These are phyloP conservation scores for Syngnathoides biaculeatus DNA, from an alignment of 2,113 vertebrate genomes.

Conservation along the genomic window DNA sequence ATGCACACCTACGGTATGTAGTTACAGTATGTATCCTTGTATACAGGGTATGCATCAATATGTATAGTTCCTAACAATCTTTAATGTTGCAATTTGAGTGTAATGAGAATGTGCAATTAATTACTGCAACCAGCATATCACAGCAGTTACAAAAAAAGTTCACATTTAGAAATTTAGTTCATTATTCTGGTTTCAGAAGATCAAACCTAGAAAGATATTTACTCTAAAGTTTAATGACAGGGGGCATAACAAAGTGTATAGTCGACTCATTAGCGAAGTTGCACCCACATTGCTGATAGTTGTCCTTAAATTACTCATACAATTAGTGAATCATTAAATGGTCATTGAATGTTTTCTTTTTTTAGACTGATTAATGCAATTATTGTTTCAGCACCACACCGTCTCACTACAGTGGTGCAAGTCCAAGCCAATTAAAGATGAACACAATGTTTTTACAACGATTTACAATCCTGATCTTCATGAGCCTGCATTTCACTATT, in stretches of 20 bases:
- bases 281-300: not conserved
- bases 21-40: too few species aligned
- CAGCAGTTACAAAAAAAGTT: not conserved
- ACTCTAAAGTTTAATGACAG: not conserved
- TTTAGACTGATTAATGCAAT: not conserved
- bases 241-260: not conserved
- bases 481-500: conserved; percentile 15
- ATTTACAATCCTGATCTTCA: not conserved
- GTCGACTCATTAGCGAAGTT: not conserved
- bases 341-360: conserved; percentile 1
- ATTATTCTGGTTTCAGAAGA: not conserved
- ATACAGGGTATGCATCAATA: not conserved
- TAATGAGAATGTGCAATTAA: not conserved
- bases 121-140: too few species aligned
- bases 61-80: not conserved
- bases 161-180: not conserved
- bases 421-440: not conserved
- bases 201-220: not conserved
- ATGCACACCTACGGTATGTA: not conserved
- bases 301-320: not conserved
- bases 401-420: not conserved
- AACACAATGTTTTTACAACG: not conserved
- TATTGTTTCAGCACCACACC: not conserved
- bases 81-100: not conserved
- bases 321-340: not conserved